Evolutionary conservation across 1,140 invertebrate species (phyloP).

Genomic region (Lordiphosa collinella): DNA sequence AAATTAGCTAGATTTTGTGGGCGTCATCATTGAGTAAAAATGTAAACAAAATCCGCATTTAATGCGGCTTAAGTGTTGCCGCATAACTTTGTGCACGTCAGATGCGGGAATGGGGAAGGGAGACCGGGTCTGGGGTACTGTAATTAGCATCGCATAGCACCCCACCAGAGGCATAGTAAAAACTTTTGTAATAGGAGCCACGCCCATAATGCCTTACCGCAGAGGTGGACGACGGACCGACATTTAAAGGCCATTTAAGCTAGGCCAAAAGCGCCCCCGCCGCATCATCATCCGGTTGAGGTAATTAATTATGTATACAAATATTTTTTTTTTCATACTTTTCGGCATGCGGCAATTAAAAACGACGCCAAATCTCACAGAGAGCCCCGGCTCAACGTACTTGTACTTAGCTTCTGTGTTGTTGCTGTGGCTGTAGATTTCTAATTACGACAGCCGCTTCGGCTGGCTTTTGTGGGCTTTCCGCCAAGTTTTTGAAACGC

Average conservation of each 20-base stretch:
- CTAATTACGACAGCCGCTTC: constrained; percentile 55
- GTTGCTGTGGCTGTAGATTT: constrained; percentile 47
- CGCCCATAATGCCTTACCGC: constrained; percentile 6
- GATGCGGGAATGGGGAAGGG: background rate
- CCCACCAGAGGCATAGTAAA: constrained; percentile 12
- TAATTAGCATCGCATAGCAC: constrained; percentile 41
- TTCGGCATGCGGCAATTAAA: constrained; percentile 30
- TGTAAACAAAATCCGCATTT: constrained; percentile 66
- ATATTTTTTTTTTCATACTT: constrained; percentile 23
- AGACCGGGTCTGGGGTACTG: background rate
- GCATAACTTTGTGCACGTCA: constrained; percentile 25
- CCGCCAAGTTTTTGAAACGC: constrained; percentile 35
- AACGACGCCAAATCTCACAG: constrained; percentile 27
- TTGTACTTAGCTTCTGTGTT: background rate
- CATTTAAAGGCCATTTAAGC: constrained; percentile 51
- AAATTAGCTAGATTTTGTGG: constrained; percentile 51
- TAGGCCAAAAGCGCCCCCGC: constrained; percentile 12
- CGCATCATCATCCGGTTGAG: constrained; percentile 6
- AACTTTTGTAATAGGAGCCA: constrained; percentile 21
- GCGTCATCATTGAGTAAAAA: constrained; percentile 26
- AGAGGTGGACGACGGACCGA: background rate
- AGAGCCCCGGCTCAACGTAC: background rate
- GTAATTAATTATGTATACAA: constrained; percentile 71
- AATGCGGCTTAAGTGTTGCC: constrained; percentile 60
- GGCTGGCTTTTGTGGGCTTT: constrained; percentile 61